phyloP scores from a whole-genome alignment of 2,797 vertebrate genomes.

The Oreonectes daqikongensis region DNA sequence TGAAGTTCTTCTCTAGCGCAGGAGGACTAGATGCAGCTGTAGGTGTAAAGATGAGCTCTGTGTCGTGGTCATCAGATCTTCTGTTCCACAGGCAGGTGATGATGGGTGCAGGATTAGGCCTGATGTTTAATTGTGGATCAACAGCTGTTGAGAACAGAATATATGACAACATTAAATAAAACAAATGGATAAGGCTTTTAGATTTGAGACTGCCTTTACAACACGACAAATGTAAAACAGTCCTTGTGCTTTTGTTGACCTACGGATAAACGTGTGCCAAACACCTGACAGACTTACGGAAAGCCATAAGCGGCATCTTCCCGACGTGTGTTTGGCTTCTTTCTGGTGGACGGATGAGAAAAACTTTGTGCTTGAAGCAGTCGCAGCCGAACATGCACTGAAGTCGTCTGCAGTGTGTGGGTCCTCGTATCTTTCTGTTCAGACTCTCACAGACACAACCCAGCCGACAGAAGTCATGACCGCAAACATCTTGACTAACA shows the following conservation, averaged over 20 bases:
- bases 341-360: slow-evolving; percentile 56
- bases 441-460: slow-evolving; percentile 92
- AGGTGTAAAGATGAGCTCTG: slow-evolving; percentile 83
- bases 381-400: slow-evolving; percentile 92
- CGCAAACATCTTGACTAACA: slow-evolving; percentile 56
- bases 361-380: slow-evolving; percentile 85
- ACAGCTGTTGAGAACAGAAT: slow-evolving; percentile 70
- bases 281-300: slow-evolving; percentile 28
- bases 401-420: slow-evolving; percentile 84
- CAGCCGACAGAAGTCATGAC: slow-evolving; percentile 85
- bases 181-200: too few relatives aligned
- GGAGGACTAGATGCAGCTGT: slow-evolving; percentile 50
- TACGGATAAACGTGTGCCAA: too few relatives aligned
- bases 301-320: slow-evolving; percentile 35
- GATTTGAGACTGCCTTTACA: too few relatives aligned
- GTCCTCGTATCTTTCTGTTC: slow-evolving; percentile 66
- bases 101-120: slow-evolving; percentile 63
- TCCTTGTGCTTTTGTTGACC: too few relatives aligned
- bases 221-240: too few relatives aligned
- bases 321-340: slow-evolving; percentile 73
- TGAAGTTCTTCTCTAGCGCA: not conserved
- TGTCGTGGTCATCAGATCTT: slow-evolving; percentile 75
- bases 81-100: slow-evolving; percentile 83
- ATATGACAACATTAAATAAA: not conserved
- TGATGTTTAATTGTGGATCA: slow-evolving; percentile 72